Evolutionary conservation across 2,797 vertebrate genomes (phyloP), one percentile per base, ranked within the genome.

Genomic region (Capromys pilorides): DNA sequence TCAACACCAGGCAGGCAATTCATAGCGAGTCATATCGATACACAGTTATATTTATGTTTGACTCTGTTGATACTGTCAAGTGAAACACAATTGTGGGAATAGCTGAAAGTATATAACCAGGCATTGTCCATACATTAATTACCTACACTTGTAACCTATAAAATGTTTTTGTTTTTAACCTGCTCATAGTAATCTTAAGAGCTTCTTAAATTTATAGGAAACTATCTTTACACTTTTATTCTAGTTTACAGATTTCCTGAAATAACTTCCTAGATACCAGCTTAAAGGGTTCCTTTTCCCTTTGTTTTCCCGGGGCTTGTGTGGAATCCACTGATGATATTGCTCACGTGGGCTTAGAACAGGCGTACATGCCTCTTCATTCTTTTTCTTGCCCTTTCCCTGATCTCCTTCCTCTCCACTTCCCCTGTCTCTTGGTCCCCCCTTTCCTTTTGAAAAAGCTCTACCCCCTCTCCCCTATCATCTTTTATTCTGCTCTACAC

Each of bases 171-270:
- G 54, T 81, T 92, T 94, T 77, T 93, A 36, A 67, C 2, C 28
- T 93, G 84, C 36, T 95, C 31, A 77, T 12, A 86, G 51, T 85
- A 91, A 83, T 90, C 39, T 33, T 96, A 95, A 82, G 24, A 24
- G 22, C 49, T 88, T 86, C 54, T 61, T 75, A 82, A 93, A 89
- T 78, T 21, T 66, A 6, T 64, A 87, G 26, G 86, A 92, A 93
- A 75, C 51, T 24, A 90, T 66, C 39, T 5, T 62, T 66, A 18
- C 80, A 79, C 67, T 94, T 95, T 75, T 75, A 84, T 88, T 49
- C 80, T 1, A 54, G 24, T 54, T 95, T 45, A 59, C 26, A 36
- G 45, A 93, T 36, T 71, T 85, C 41, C 28, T 90, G 26, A 91
- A 66, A 3, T 28, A 75, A 89, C n/a, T 86, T 96, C 21, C 3